Percentiles rank a stretch among this genome's conserved stretches.
These are phyloP conservation scores for Eutrigla gurnardus DNA, from an alignment of 2,797 vertebrate genomes.

Conservation along the genomic window DNA sequence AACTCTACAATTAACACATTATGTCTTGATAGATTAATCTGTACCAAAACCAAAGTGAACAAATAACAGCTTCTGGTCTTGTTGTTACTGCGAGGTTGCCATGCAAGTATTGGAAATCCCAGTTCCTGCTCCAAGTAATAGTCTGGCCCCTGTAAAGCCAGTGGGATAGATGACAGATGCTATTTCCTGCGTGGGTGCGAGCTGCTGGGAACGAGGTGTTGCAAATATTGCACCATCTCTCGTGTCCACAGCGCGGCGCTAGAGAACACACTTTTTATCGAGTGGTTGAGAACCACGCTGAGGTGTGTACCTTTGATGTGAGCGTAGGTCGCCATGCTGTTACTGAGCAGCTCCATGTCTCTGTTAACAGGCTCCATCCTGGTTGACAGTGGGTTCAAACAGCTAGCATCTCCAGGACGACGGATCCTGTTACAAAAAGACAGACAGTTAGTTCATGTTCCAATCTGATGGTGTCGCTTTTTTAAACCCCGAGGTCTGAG, in stretches of 20 bases:
- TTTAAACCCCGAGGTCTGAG: conserved; percentile 6
- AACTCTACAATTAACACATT: not conserved
- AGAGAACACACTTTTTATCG: no score
- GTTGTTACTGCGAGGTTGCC: not conserved
- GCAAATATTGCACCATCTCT: no score
- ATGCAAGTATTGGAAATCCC: not conserved
- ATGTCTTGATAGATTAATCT: not conserved
- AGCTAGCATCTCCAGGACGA: conserved; percentile 38
- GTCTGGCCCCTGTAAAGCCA: not conserved
- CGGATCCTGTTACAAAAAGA: conserved; percentile 36
- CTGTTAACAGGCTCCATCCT: conserved; percentile 80
- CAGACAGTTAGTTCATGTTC: not conserved
- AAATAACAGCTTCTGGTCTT: not conserved
- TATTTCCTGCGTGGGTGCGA: no score
- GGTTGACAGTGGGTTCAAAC: conserved; percentile 23
- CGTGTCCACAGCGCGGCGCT: no score
- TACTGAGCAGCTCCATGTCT: conserved; percentile 86
- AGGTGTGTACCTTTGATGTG: conserved; percentile 79
- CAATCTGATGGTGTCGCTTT: not conserved
- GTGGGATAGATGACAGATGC: no score
- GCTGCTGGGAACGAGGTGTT: no score
- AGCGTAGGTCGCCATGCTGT: conserved; percentile 85
- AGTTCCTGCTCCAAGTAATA: no score
- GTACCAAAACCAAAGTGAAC: no score
- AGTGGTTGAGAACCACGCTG: not conserved